Conservation (phyloP, 2,888 invertebrate species). For the Heliconius charithonia region DNA sequence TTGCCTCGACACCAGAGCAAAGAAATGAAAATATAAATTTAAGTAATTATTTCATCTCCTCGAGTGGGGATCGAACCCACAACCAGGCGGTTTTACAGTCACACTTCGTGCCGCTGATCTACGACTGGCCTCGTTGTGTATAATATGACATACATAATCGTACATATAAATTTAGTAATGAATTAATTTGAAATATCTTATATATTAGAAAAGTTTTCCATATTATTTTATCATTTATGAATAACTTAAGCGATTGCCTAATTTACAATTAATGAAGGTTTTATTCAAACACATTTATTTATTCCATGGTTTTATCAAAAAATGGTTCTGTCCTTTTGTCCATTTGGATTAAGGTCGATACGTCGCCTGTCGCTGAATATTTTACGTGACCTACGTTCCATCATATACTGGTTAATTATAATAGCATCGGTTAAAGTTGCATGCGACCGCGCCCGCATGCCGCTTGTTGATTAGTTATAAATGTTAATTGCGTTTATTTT, state of each 20-base stretch:
- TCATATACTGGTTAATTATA: constrained; percentile 23
- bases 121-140: too few relatives aligned
- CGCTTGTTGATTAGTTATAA: constrained; percentile 2
- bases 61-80: too few relatives aligned
- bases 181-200: background rate
- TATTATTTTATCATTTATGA: background rate
- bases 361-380: constrained; percentile 8
- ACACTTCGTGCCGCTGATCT: too few relatives aligned
- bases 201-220: background rate
- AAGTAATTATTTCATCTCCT: too few relatives aligned
- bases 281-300: constrained; percentile 1
- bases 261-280: background rate
- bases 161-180: background rate
- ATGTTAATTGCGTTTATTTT: constrained; percentile 1
- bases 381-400: constrained; percentile 29
- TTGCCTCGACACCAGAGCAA: too few relatives aligned
- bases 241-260: background rate
- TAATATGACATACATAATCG: too few relatives aligned
- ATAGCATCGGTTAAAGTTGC: constrained; percentile 13
- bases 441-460: background rate
- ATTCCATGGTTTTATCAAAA: constrained; percentile 8
- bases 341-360: constrained; percentile 12
- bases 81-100: too few relatives aligned
- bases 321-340: constrained; percentile 4
- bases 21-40: too few relatives aligned